These are phyloP conservation scores for Eilema caniola DNA, from an alignment of 2,888 invertebrate species.

Conservation along the genomic window DNA sequence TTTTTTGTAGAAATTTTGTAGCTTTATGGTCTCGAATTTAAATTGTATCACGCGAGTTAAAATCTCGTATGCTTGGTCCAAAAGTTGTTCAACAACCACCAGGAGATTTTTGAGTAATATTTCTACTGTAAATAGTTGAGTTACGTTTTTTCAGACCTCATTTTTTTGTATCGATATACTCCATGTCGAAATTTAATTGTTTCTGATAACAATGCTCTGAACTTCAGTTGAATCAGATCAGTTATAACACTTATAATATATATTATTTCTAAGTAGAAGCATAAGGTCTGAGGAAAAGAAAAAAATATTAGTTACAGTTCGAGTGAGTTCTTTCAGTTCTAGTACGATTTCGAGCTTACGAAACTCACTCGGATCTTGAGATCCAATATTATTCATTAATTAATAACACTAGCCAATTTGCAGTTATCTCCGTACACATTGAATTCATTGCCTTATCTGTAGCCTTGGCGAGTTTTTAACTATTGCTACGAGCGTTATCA, in stretches of 20 bases:
- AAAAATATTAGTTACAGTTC: not conserved
- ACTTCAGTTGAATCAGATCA: not conserved
- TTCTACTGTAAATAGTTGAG: not conserved
- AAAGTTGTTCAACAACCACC: not conserved
- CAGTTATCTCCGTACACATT: slow-evolving; percentile 48
- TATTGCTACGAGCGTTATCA: slow-evolving; percentile 53
- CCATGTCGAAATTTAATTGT: not conserved
- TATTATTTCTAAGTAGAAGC: not conserved
- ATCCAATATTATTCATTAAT: slow-evolving; percentile 30
- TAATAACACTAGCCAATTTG: slow-evolving; percentile 50
- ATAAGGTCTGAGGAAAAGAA: no score
- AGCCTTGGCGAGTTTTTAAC: slow-evolving; percentile 56
- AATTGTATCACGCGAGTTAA: no score
- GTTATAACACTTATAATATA: no score
- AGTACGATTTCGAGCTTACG: not conserved
- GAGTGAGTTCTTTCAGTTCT: not conserved
- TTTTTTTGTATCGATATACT: not conserved
- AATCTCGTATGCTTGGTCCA: no score
- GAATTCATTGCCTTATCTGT: slow-evolving; percentile 58
- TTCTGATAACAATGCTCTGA: not conserved
- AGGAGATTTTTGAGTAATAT: not conserved
- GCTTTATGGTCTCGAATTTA: not conserved
- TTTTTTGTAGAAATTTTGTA: not conserved
- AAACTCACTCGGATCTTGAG: not conserved
- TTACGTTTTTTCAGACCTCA: not conserved